Percentiles rank a stretch among this genome's conserved stretches.
phyloP scores from a whole-genome alignment of 2,113 vertebrate genomes.

The Hemibates koningsi region DNA sequence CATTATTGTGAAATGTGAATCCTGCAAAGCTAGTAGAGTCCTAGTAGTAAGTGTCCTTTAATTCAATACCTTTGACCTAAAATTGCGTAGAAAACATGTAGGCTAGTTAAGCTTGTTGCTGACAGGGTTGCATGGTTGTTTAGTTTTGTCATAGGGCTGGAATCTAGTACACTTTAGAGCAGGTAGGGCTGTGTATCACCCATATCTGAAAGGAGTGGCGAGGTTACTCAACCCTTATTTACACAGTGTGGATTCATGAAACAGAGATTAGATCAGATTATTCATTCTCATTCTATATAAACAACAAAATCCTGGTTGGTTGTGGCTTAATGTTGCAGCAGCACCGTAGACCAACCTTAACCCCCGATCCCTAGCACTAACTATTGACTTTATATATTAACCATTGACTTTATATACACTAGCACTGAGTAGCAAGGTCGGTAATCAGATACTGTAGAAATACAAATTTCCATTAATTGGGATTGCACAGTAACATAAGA shows the following conservation, averaged over 20 bases:
- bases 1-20: neutral
- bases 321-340: neutral
- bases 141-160: neutral
- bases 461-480: neutral
- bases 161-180: neutral
- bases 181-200: neutral
- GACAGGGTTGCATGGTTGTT: neutral
- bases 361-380: neutral
- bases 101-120: neutral
- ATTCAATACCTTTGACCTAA: neutral
- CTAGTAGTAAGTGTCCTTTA: neutral
- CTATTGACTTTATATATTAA: neutral
- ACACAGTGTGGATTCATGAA: neutral
- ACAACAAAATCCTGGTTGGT: neutral
- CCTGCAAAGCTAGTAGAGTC: neutral
- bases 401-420: neutral
- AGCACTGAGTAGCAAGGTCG: neutral
- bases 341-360: neutral
- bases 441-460: neutral
- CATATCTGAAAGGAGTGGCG: neutral
- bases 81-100: neutral
- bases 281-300: neutral
- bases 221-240: neutral
- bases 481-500: neutral
- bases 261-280: neutral